Percentiles rank a stretch among this genome's conserved stretches.
These are phyloP conservation scores for Tinamus guttatus DNA, from an alignment of 2,113 vertebrate species.

Conservation along the genomic window DNA sequence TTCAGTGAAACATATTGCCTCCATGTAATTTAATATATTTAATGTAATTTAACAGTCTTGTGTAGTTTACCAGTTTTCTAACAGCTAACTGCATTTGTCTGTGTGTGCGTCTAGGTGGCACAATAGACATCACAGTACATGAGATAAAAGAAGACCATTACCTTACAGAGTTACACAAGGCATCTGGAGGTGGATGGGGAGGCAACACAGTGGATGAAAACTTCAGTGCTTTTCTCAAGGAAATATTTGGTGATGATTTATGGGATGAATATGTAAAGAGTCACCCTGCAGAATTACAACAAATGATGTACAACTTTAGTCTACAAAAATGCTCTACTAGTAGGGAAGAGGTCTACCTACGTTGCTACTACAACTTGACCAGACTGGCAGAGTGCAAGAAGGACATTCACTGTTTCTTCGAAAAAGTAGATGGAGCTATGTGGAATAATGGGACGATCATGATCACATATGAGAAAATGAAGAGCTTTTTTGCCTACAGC, in stretches of 20 bases:
- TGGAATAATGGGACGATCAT: slow-evolving; percentile 12
- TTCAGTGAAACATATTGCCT: background rate
- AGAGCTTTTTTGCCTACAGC: slow-evolving; percentile 26
- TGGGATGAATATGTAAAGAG: slow-evolving; percentile 21
- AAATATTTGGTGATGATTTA: background rate
- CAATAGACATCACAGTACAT: slow-evolving; percentile 63
- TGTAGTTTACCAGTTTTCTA: background rate
- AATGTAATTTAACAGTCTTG: too few relatives aligned
- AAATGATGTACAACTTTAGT: slow-evolving; percentile 22
- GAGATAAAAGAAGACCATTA: slow-evolving; percentile 39
- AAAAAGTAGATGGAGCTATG: background rate
- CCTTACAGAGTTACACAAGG: slow-evolving; percentile 64
- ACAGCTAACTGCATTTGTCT: background rate
- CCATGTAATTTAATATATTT: background rate
- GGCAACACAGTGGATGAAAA: slow-evolving; percentile 58
- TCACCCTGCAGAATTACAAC: background rate
- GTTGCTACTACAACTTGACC: slow-evolving; percentile 20
- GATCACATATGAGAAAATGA: slow-evolving; percentile 27
- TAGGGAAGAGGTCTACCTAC: background rate
- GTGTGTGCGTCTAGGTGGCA: background rate
- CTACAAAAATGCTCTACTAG: slow-evolving; percentile 17
- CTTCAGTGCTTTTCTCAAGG: slow-evolving; percentile 26
- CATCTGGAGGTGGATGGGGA: slow-evolving; percentile 57
- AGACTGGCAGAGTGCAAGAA: background rate
- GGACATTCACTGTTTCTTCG: background rate